Evolutionary conservation across 1,140 invertebrate species (phyloP).

Genomic region (Matsumurasca onukii): DNA sequence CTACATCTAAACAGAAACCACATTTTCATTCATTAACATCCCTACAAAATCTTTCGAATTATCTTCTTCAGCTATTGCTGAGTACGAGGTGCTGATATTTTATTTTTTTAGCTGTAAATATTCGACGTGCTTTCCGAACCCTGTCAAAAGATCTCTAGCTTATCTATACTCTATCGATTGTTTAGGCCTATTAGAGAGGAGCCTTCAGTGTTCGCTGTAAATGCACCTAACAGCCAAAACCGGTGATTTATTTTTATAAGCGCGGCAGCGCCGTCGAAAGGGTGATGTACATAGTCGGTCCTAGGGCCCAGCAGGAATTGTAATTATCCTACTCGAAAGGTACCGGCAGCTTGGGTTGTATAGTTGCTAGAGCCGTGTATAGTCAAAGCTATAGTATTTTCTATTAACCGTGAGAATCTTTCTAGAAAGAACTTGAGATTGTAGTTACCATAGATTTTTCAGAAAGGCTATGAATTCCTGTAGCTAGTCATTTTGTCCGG

Average conservation of each 20-base stretch:
- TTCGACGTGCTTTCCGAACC: too few relatives aligned
- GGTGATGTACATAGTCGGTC: conserved; percentile 3
- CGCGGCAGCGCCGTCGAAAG: not conserved
- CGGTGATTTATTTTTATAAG: conserved; percentile 7
- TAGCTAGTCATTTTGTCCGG: conserved; percentile 9
- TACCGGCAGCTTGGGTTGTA: conserved; percentile 16
- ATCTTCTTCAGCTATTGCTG: too few relatives aligned
- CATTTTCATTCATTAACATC: too few relatives aligned
- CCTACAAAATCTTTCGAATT: too few relatives aligned
- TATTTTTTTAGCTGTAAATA: conserved; percentile 2
- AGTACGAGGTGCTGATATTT: too few relatives aligned
- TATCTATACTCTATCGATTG: too few relatives aligned
- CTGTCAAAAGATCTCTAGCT: too few relatives aligned
- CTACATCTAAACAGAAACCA: too few relatives aligned
- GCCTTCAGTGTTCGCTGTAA: not conserved
- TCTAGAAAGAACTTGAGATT: conserved; percentile 19
- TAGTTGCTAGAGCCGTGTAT: conserved; percentile 13
- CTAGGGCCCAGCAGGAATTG: conserved; percentile 9
- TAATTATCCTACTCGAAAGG: not conserved
- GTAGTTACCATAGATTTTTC: conserved; percentile 26
- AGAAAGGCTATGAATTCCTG: conserved; percentile 7
- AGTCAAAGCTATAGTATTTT: conserved; percentile 27
- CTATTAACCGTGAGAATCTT: conserved; percentile 28
- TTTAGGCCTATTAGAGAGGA: conserved; percentile 9
- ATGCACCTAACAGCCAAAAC: not conserved